These are phyloP conservation scores for Poecilia wingei DNA, from an alignment of 2,797 vertebrate genomes.

Conservation along the genomic window DNA sequence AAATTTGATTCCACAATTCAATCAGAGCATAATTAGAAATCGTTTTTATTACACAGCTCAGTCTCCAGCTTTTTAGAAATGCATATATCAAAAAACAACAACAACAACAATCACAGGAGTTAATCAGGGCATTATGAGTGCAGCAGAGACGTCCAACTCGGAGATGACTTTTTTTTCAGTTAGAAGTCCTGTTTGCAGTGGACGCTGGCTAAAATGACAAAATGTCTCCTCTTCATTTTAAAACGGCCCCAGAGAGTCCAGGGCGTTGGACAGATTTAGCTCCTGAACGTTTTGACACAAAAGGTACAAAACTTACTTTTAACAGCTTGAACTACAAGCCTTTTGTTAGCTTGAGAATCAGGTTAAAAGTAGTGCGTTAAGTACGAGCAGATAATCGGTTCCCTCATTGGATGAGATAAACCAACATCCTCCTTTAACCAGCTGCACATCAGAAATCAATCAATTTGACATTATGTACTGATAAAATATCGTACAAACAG, in stretches of 20 bases:
- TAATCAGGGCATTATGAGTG: slow-evolving; percentile 22
- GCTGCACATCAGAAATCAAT: slow-evolving; percentile 2
- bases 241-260: slow-evolving; percentile 16
- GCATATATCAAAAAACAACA: slow-evolving; percentile 27
- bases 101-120: slow-evolving; percentile 20
- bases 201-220: slow-evolving; percentile 20
- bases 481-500: background rate
- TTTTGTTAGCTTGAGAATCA: background rate
- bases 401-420: background rate
- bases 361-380: slow-evolving; percentile 33
- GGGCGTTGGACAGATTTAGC: background rate
- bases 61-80: slow-evolving; percentile 56
- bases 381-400: background rate
- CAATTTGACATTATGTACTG: background rate
- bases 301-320: background rate
- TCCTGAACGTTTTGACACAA: background rate
- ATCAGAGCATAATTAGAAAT: slow-evolving; percentile 16
- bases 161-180: no score
- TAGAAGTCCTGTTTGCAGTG: slow-evolving; percentile 22
- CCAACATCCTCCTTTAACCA: background rate
- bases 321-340: background rate
- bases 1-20: background rate
- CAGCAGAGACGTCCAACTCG: background rate
- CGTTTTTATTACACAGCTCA: slow-evolving; percentile 59
- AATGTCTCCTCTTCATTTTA: slow-evolving; percentile 34